Base-by-base conservation (phyloP, 2,797 vertebrate genomes). In the Eospalax fontanierii region DNA sequence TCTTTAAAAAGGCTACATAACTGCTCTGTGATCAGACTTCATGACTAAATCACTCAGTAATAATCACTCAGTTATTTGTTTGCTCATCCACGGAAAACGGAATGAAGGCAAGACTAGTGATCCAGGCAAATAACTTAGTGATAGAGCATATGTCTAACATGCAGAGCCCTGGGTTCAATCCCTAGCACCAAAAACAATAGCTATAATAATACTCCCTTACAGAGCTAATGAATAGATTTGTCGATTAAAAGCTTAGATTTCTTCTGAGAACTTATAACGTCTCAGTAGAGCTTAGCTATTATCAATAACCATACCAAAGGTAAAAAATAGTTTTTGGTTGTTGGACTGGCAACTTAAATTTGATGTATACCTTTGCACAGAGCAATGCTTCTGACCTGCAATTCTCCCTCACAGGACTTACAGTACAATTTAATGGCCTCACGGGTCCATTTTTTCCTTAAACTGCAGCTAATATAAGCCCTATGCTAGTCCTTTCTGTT, bases 321-420 rank as follows among this genome's bases (percentile, higher is more conserved):
- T 63, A 87, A 95, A 90, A 89, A 46, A 35, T 79, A 95, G 66
- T 57, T 84, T 86, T 91, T 3, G 26, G 66, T 91, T 81, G n/a
- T 70, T 92, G 26, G 3, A n/a, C 57, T 90, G 35, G 35, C 43
- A 90, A 89, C 46, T 87, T 33, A 82, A 83, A 2, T 78, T 74
- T 10, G 38, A 59, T 73, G 3, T 68, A 18, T 94, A 9, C 93
- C 93, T 94, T 93, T 63, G 22, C 86, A 65, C 5, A 91, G 71
- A 83, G 95, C 82, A 91, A 65, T 80, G 59, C 33, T 91, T 22
- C 22, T 66, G 59, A 73, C 65, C 50, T 95, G 35, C 38, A 75
- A 75, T 18, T 54, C 78, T 83, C 57, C 30, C 35, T 80, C 61
- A 71, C 3, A 46, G 14, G n/a, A 12, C 16, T n/a, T 43, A n/a